phyloP scores from a whole-genome alignment of 2,797 vertebrate genomes.

The Myiothlypis chrysogaster region DNA sequence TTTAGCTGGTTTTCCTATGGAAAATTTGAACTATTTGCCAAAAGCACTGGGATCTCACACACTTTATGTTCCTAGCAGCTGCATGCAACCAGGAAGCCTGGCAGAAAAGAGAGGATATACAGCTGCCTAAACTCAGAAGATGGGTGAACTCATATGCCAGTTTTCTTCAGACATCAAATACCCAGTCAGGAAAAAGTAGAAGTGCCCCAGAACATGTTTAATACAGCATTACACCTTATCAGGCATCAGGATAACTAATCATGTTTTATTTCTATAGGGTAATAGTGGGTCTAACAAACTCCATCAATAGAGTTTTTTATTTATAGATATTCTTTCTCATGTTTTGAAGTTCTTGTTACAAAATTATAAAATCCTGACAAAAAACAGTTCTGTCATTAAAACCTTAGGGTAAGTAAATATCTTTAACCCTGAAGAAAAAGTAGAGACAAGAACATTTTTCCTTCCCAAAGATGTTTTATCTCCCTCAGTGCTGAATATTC shows the following conservation, averaged over 20 bases:
- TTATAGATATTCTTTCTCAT: fast-evolving
- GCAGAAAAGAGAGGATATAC: neutral
- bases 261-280: neutral
- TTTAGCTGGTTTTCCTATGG: neutral
- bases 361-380: neutral
- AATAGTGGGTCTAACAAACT: neutral
- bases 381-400: neutral
- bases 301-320: neutral
- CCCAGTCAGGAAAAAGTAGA: neutral
- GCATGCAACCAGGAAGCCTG: neutral
- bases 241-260: neutral
- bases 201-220: neutral
- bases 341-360: neutral
- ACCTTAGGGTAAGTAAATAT: neutral
- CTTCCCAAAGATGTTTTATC: neutral
- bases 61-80: neutral
- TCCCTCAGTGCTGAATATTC: neutral
- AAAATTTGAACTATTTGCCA: neutral
- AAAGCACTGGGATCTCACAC: neutral
- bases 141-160: neutral
- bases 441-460: neutral
- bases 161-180: neutral
- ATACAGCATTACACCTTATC: neutral
- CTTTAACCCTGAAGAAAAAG: neutral
- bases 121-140: neutral